A percentile compares a stretch with the other conserved stretches of the same genome.
Conservation (phyloP, 2,113 vertebrate species). For the Myanophis thanlyinensis region DNA sequence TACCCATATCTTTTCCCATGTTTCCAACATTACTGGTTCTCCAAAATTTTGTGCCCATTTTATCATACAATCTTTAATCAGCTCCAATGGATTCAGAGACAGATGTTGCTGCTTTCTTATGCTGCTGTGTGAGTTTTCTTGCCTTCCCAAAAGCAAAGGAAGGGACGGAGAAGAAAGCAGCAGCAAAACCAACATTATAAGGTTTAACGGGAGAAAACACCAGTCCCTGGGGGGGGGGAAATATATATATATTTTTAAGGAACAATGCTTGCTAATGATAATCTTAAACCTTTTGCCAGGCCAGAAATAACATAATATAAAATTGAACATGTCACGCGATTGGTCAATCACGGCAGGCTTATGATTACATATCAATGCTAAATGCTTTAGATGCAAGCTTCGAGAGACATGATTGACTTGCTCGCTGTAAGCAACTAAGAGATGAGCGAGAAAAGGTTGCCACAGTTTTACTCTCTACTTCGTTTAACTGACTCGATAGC, state of each 20-base stretch:
- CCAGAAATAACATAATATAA: conserved; percentile 30
- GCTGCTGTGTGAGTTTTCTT: conserved; percentile 1
- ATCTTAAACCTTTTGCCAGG: conserved; percentile 73
- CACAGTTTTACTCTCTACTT: conserved; percentile 38
- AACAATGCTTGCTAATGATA: conserved; percentile 70
- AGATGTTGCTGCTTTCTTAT: not conserved
- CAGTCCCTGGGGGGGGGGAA: conserved; percentile 41
- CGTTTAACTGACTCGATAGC: conserved; percentile 28
- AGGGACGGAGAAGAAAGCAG: conserved; percentile 65
- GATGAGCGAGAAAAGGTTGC: conserved; percentile 61
- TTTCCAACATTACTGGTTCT: no score
- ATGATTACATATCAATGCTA: conserved; percentile 23
- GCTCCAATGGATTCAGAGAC: no score
- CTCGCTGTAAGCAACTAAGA: conserved; percentile 67
- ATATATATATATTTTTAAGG: conserved; percentile 63
- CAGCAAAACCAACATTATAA: conserved; percentile 29
- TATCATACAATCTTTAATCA: no score
- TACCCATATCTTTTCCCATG: no score
- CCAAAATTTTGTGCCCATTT: no score
- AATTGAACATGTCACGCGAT: conserved; percentile 70
- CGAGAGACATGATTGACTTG: conserved; percentile 66
- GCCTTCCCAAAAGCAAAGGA: conserved; percentile 45
- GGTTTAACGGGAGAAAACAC: conserved; percentile 30
- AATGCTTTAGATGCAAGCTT: conserved; percentile 64
- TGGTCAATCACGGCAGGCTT: conserved; percentile 70